phyloP scores from a whole-genome alignment of 2,888 invertebrate genomes.

The Teinopalpus imperialis region DNA sequence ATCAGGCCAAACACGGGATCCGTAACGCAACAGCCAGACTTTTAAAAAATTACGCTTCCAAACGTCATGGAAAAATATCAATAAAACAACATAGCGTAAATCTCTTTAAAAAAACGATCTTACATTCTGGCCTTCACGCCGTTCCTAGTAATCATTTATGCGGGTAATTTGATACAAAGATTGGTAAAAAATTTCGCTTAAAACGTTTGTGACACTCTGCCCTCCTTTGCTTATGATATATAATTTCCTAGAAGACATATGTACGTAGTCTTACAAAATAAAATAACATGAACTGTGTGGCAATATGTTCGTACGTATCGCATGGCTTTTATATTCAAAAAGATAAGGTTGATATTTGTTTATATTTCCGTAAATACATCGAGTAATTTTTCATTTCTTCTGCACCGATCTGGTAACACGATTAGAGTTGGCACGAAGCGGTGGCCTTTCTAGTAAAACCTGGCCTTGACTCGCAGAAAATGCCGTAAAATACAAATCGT shows the following conservation, averaged over 20 bases:
- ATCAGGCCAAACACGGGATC: too few species aligned
- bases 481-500: background rate
- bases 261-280: conserved; percentile 27
- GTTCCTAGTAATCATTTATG: conserved; percentile 31
- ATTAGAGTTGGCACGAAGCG: conserved; percentile 42
- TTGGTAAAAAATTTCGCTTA: conserved; percentile 30
- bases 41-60: too few species aligned
- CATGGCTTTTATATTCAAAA: background rate
- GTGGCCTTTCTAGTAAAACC: conserved; percentile 25
- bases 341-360: conserved; percentile 26
- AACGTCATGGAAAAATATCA: too few species aligned
- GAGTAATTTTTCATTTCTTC: conserved; percentile 21
- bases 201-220: conserved; percentile 25
- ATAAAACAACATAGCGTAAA: too few species aligned
- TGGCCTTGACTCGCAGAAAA: conserved; percentile 26
- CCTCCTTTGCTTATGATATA: conserved; percentile 25
- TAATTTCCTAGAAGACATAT: conserved; percentile 30
- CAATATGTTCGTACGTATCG: background rate
- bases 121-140: conserved; percentile 11
- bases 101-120: too few species aligned
- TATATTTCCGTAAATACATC: conserved; percentile 11
- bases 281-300: conserved; percentile 13
- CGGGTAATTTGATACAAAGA: conserved; percentile 33
- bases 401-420: conserved; percentile 32
- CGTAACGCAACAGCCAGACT: too few species aligned